phyloP scores from a whole-genome alignment of 2,888 invertebrate genomes.

The Schizaphis graminum region DNA sequence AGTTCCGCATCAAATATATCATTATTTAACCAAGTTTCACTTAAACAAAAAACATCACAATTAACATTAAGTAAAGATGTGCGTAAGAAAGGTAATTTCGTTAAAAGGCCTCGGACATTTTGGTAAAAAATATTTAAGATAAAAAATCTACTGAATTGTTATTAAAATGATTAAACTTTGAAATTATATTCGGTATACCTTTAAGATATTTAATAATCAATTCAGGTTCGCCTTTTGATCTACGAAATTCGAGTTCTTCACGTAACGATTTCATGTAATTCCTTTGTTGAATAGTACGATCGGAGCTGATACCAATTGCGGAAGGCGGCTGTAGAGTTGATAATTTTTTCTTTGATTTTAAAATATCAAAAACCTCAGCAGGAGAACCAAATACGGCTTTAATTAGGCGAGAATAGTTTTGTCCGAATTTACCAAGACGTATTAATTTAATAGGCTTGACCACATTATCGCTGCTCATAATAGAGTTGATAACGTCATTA shows the following conservation, averaged over 20 bases:
- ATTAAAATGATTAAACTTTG: conserved; percentile 11
- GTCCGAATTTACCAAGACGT: background rate
- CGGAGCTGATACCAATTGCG: conserved; percentile 2
- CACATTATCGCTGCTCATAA: background rate
- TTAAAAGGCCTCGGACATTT: conserved; percentile 25
- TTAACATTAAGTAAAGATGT: background rate
- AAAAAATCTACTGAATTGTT: conserved; percentile 3
- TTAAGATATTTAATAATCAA: conserved; percentile 15
- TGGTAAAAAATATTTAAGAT: conserved; percentile 31
- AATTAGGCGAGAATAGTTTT: background rate
- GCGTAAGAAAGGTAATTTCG: conserved; percentile 18
- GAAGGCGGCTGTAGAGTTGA: conserved; percentile 1
- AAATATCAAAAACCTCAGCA: background rate
- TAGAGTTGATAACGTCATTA: background rate
- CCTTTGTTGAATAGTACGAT: background rate
- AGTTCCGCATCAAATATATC: background rate
- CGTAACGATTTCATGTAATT: conserved; percentile 7
- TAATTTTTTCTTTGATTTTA: conserved; percentile 10
- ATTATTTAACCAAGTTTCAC: background rate
- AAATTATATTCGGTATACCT: background rate
- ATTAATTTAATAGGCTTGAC: background rate
- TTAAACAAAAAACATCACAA: background rate
- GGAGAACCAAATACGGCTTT: background rate
- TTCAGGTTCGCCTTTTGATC: too few species aligned
- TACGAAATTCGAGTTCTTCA: conserved; percentile 9